These are phyloP conservation scores for Zoanthus sansibaricus DNA, from an alignment of 92 coral and sea anemone genomes.

Conservation along the genomic window DNA sequence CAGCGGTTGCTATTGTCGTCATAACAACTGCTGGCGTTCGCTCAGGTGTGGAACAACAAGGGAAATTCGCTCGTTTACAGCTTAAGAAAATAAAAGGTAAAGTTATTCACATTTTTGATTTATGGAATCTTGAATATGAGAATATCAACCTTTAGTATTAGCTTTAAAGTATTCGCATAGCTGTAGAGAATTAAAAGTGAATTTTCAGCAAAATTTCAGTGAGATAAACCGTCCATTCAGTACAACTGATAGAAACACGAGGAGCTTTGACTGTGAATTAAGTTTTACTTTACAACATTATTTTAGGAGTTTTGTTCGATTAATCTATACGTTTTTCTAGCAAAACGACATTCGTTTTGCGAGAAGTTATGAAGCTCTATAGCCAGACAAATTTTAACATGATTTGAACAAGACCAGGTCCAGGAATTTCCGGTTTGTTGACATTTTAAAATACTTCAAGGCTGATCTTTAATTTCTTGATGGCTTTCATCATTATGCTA, in stretches of 20 bases:
- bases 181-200: background rate
- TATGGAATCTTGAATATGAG: background rate
- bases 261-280: background rate
- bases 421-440: background rate
- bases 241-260: background rate
- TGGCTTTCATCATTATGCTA: background rate
- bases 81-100: background rate
- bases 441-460: background rate
- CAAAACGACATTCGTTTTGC: background rate
- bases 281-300: background rate
- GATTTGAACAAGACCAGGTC: background rate
- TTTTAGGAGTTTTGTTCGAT: background rate
- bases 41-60: slow-evolving; percentile 32
- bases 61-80: background rate
- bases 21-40: slow-evolving; percentile 30
- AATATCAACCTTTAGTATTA: background rate
- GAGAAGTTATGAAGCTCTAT: too few relatives aligned
- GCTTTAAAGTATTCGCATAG: background rate
- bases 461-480: background rate
- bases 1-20: background rate
- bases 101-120: slow-evolving; percentile 38
- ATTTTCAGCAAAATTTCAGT: background rate
- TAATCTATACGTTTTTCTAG: too few relatives aligned
- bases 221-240: background rate
- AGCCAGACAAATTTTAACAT: background rate